A percentile compares a stretch with the other conserved stretches of the same genome.
These are phyloP conservation scores for Matsumurasca onukii DNA, from an alignment of 1,140 invertebrate species.

Conservation along the genomic window DNA sequence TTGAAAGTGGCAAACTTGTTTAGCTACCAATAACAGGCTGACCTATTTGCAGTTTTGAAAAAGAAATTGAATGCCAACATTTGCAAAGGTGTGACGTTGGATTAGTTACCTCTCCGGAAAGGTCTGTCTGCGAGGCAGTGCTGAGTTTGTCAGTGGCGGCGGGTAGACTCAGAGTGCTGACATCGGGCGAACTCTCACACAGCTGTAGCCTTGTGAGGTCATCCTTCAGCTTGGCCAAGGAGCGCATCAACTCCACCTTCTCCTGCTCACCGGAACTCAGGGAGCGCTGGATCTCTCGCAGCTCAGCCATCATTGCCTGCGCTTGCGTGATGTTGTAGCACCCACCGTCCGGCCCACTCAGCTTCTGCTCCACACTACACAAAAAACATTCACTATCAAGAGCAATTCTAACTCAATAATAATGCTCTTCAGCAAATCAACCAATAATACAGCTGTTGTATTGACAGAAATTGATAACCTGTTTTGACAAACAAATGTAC, in stretches of 20 bases:
- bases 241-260: constrained; percentile 91
- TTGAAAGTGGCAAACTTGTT: no score
- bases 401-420: no score
- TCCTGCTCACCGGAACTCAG: constrained; percentile 89
- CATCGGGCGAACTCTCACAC: constrained; percentile 77
- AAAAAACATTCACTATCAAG: no score
- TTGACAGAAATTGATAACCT: no score
- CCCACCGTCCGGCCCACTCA: constrained; percentile 75
- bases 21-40: no score
- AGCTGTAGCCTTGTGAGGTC: constrained; percentile 84
- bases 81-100: no score
- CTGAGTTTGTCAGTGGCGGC: constrained; percentile 72
- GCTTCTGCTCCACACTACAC: constrained; percentile 86
- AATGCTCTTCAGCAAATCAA: no score
- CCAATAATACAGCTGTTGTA: no score
- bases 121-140: constrained; percentile 92
- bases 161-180: constrained; percentile 76
- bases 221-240: constrained; percentile 88
- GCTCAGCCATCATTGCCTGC: constrained; percentile 89
- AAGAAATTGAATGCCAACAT: no score
- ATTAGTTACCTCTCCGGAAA: constrained; percentile 82
- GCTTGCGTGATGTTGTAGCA: constrained; percentile 93
- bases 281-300: constrained; percentile 90
- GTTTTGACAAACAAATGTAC: no score
- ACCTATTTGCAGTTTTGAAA: no score